Percentiles rank a stretch among this genome's conserved stretches.
Conservation (phyloP, 2,888 invertebrate species). For the Eupithecia abbreviata region DNA sequence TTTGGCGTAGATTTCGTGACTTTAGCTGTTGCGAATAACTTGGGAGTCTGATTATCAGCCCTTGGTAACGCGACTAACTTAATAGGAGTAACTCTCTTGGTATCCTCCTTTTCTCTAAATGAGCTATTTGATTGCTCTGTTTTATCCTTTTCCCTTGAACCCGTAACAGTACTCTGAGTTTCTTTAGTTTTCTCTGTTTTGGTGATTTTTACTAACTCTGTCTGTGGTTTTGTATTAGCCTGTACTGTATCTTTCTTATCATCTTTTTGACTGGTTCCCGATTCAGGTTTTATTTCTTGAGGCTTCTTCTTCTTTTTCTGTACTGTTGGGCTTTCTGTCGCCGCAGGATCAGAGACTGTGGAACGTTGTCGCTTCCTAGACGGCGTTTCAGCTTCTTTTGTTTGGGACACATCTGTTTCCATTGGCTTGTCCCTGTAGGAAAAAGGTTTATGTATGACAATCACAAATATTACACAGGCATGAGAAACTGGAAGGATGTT, state of each 20-base stretch:
- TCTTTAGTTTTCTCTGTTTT: constrained; percentile 14
- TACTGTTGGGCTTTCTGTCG: constrained; percentile 56
- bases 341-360: constrained; percentile 64
- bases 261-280: constrained; percentile 16
- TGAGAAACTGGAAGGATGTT: neutral
- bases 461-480: neutral
- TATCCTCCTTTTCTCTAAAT: constrained; percentile 43
- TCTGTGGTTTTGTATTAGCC: constrained; percentile 8
- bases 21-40: constrained; percentile 41
- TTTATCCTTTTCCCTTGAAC: constrained; percentile 19
- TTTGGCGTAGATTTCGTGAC: constrained; percentile 43
- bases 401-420: constrained; percentile 48
- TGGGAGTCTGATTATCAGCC: constrained; percentile 47
- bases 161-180: constrained; percentile 4
- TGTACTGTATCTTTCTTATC: neutral
- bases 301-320: constrained; percentile 40
- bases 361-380: constrained; percentile 72
- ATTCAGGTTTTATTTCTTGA: constrained; percentile 13
- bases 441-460: neutral
- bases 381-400: constrained; percentile 36
- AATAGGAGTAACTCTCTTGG: constrained; percentile 55
- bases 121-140: neutral
- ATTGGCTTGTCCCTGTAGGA: constrained; percentile 55
- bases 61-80: constrained; percentile 57
- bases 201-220: constrained; percentile 9